phyloP scores from a whole-genome alignment of 2,113 vertebrate species.

The Tretioscincus oriximinensis region DNA sequence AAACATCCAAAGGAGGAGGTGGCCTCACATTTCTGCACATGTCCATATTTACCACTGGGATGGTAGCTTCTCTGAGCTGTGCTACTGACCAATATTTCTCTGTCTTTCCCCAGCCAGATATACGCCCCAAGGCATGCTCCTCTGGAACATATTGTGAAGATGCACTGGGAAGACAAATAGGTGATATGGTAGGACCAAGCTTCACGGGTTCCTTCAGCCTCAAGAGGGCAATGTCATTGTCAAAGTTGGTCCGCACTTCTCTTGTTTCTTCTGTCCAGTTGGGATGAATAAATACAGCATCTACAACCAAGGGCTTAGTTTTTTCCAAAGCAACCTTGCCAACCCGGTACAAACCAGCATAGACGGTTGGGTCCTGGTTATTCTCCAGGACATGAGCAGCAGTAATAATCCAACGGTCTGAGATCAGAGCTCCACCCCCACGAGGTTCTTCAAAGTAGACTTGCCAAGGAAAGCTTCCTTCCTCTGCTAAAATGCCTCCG shows the following conservation, averaged over 20 bases:
- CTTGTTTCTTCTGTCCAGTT: slow-evolving; percentile 1
- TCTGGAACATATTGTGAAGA: slow-evolving; percentile 43
- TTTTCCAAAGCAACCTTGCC: accelerated
- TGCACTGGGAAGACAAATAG: slow-evolving; percentile 72
- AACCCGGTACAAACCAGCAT: slow-evolving; percentile 55
- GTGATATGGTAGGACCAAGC: slow-evolving; percentile 66
- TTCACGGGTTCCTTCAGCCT: slow-evolving; percentile 64
- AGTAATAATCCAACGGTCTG: slow-evolving; percentile 79
- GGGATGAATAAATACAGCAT: slow-evolving; percentile 69
- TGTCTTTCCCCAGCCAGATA: slow-evolving; percentile 75
- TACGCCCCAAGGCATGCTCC: slow-evolving; percentile 54
- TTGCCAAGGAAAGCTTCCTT: slow-evolving; percentile 77
- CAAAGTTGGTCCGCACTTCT: slow-evolving; percentile 47
- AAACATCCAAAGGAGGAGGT: accelerated
- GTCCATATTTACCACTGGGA: slow-evolving; percentile 58
- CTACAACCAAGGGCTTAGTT: slow-evolving; percentile 34
- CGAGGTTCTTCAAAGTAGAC: slow-evolving; percentile 59
- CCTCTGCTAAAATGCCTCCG: slow-evolving; percentile 57
- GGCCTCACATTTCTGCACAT: slow-evolving; percentile 55
- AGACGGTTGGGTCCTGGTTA: slow-evolving; percentile 43
- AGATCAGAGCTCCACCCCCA: slow-evolving; percentile 72
- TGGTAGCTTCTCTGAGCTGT: slow-evolving; percentile 50
- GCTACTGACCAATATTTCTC: accelerated
- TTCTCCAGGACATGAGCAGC: slow-evolving; percentile 73
- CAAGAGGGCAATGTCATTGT: slow-evolving; percentile 77